Evolutionary conservation across 64 coral and sea anemone species (phyloP), one percentile per base, ranked within the genome.

Genomic region (Orbicella faveolata): DNA sequence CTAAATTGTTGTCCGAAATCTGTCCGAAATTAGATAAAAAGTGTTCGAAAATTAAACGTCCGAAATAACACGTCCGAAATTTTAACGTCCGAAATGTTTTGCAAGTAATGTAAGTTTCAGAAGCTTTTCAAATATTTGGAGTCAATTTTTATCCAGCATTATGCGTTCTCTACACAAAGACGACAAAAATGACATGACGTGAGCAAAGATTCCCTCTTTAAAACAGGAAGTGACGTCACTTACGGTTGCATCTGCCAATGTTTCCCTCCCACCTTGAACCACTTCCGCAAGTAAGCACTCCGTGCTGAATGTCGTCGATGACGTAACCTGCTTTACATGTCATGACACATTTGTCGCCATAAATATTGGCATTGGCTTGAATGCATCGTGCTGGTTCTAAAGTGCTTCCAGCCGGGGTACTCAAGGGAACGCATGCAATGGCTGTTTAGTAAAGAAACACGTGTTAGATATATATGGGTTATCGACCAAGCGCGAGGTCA

Each of bases 361-460:
- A 88, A 35, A 51, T 23, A 74, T 95, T 95, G 25, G 93, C 75
- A 62, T 90, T 75, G 12, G 26, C 21, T 52, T 75, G 17, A 2
- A 39, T 75, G 73, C 93, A 95, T 87, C 93, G 77, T 20, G 83
- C 39, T 44, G 93, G 93, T 37, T 70, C n/a, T 1, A 95, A 41
- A 20, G 19, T 76, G 62, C 77, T 75, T 15, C 76, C 65, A 33
- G 25, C 35, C 6, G 84, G 83, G 18, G 33, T 23, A 35, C 19
- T 9, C 15, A 91, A 14, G 17, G 89, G 19, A 13, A 52, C 19
- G 54, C 93, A 95, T n/a, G 48, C 54, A 15, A 89, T 81, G 34
- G 30, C 92, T 94, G 39, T 26, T 61, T 35, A 36, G 9, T 26
- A 39, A 17, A 78, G 12, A 26, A 66, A 85, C 8, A 69, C 6